Evolutionary conservation across 2,113 vertebrate species (phyloP).

Genomic region (Notothenia rossii): DNA sequence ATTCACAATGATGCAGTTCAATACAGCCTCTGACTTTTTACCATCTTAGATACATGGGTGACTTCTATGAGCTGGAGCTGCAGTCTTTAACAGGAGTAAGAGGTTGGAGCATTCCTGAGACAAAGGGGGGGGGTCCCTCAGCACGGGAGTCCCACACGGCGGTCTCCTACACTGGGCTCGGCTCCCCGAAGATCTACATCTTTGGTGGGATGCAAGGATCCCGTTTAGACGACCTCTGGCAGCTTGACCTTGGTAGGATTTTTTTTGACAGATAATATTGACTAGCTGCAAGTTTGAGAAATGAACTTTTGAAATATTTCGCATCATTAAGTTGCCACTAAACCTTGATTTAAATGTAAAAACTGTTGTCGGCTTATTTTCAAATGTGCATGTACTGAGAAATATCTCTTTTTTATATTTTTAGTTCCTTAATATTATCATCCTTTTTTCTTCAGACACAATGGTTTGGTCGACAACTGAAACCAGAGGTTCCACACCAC

Average conservation of each 20-base stretch:
- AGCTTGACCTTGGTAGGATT: constrained; percentile 92
- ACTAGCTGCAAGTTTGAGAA: background rate
- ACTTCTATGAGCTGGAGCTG: constrained; percentile 96
- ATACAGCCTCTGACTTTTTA: background rate
- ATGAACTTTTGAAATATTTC: background rate
- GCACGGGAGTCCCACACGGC: constrained; percentile 95
- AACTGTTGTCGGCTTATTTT: too few species aligned
- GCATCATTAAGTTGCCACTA: too few species aligned
- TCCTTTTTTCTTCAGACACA: constrained; percentile 84
- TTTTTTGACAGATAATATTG: background rate
- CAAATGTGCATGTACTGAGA: too few species aligned
- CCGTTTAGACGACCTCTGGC: constrained; percentile 94
- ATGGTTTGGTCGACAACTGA: constrained; percentile 94
- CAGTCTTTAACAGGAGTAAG: constrained; percentile 92
- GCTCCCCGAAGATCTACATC: constrained; percentile 92
- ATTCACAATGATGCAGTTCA: background rate
- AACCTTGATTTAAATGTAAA: too few species aligned
- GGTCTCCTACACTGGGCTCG: constrained; percentile 86
- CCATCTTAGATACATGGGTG: constrained; percentile 90
- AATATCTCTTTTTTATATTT: too few species aligned
- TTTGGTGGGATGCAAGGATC: constrained; percentile 96
- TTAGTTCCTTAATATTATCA: background rate
- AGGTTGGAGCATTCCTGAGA: constrained; percentile 93
- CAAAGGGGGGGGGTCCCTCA: constrained; percentile 89
- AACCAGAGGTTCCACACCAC: constrained; percentile 89